phyloP scores from a whole-genome alignment of 2,888 invertebrate species.

The Fragum sueziense region DNA sequence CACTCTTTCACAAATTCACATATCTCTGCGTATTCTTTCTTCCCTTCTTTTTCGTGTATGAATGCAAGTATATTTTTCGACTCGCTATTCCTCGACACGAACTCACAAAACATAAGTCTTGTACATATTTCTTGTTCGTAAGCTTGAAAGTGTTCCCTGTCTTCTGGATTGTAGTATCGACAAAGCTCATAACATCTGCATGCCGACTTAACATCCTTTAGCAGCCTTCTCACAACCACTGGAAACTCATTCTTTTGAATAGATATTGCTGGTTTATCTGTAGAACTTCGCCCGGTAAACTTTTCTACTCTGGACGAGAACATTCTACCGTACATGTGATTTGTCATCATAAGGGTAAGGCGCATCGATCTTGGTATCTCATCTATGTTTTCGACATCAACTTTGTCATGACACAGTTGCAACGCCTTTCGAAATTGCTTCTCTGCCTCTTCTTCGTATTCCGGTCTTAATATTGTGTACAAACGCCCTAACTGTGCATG shows the following conservation, averaged over 20 bases:
- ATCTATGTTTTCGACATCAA: conserved; percentile 23
- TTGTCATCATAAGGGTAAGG: conserved; percentile 54
- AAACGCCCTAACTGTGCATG: conserved; percentile 65
- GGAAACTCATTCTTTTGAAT: background rate
- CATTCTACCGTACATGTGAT: conserved; percentile 63
- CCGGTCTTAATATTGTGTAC: conserved; percentile 59
- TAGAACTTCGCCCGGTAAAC: background rate
- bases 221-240: background rate
- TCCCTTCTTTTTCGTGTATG: background rate
- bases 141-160: conserved; percentile 38
- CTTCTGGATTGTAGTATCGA: conserved; percentile 36
- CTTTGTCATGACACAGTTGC: conserved; percentile 45
- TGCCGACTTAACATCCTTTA: conserved; percentile 32
- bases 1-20: conserved; percentile 42
- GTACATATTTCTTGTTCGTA: conserved; percentile 50
- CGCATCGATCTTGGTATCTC: conserved; percentile 43
- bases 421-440: conserved; percentile 54
- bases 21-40: conserved; percentile 2
- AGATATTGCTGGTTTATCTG: background rate
- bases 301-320: conserved; percentile 26
- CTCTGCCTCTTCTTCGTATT: conserved; percentile 59
- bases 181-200: conserved; percentile 44
- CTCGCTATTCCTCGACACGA: background rate
- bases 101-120: conserved; percentile 45
- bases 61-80: background rate